phyloP scores from a whole-genome alignment of 2,888 invertebrate genomes.

The Dascillus cervinus region DNA sequence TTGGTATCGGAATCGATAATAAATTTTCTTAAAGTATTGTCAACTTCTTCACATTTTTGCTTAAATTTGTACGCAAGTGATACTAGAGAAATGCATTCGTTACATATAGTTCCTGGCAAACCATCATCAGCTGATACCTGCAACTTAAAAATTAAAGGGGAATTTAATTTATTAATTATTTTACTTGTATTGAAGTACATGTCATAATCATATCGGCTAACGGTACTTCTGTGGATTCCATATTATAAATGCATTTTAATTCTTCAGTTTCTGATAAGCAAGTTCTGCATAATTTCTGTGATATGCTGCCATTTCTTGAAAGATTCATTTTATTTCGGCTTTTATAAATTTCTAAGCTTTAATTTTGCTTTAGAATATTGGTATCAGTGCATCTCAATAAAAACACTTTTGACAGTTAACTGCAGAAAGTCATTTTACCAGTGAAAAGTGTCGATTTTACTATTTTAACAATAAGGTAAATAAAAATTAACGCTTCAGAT shows the following conservation, averaged over 20 bases:
- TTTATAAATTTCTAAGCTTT: no score
- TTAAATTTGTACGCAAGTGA: constrained; percentile 18
- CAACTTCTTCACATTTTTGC: constrained; percentile 16
- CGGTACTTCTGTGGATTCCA: constrained; percentile 7
- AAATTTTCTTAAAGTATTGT: constrained; percentile 11
- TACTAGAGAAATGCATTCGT: constrained; percentile 13
- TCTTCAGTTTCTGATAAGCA: constrained; percentile 13
- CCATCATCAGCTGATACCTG: constrained; percentile 15
- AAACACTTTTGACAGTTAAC: no score
- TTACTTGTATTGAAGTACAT: constrained; percentile 15
- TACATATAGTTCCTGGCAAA: constrained; percentile 17
- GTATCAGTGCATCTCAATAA: no score
- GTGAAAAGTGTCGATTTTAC: no score
- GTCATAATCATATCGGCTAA: constrained; percentile 15
- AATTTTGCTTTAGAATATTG: no score
- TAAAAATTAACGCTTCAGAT: no score
- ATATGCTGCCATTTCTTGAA: constrained; percentile 2
- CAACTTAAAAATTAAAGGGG: constrained; percentile 1
- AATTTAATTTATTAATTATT: constrained; percentile 1
- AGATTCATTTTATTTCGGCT: constrained; percentile 1
- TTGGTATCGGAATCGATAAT: constrained; percentile 1
- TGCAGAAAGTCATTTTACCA: no score
- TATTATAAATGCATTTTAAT: constrained; percentile 12
- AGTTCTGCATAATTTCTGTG: constrained; percentile 15
- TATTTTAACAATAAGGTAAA: no score